Evolutionary conservation across 2,888 invertebrate genomes (phyloP), one percentile per base, ranked within the genome.

Genomic region (Rhabditoides inermis): DNA sequence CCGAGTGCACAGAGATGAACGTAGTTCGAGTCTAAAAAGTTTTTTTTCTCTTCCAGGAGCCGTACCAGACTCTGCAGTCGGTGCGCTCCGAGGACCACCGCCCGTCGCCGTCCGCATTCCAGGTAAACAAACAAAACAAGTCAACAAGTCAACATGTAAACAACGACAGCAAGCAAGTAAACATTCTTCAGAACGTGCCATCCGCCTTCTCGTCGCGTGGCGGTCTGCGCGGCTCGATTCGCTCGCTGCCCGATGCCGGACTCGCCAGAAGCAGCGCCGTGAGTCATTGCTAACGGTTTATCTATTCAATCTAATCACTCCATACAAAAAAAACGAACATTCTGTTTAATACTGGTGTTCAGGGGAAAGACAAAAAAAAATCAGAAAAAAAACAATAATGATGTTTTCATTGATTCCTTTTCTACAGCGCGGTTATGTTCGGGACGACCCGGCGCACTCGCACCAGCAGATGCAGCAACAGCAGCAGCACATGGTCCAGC

Each of bases 31-130:
- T 15, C 0, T 15, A 32, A 4, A 47, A 36, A 37, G n/a, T 26
- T 30, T 41, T 44, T 42, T n/a, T 15, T 3, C 28, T 23, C 30
- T 56, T 61, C n/a, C 56, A 70, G 64, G 70, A 72, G 44, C 68
- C 68, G 26, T 65, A 63, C 56, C 57, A 69, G 49, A 40, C 28
- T 61, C 45, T 52, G 53, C 10, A 15, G n/a, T 65, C 65, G 2
- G 56, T 67, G 7, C 51, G 58, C 28, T 62, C 61, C 3, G 66
- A 66, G 26, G 59, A 35, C 15, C 37, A 28, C 15, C 54, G 62
- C 27, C 63, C 64, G 7, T 63, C 63, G 6, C 67, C 67, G 12
- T 63, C 63, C 10, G 65, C 67, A 18, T 67, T 67, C 55, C 63
- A n/a, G n/a, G n/a, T n/a, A n/a, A n/a, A n/a, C n/a, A n/a, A n/a